Evolutionary conservation across 2,888 invertebrate genomes (phyloP), one percentile per base, ranked within the genome.

Genomic region (Pseudococcus viburni): DNA sequence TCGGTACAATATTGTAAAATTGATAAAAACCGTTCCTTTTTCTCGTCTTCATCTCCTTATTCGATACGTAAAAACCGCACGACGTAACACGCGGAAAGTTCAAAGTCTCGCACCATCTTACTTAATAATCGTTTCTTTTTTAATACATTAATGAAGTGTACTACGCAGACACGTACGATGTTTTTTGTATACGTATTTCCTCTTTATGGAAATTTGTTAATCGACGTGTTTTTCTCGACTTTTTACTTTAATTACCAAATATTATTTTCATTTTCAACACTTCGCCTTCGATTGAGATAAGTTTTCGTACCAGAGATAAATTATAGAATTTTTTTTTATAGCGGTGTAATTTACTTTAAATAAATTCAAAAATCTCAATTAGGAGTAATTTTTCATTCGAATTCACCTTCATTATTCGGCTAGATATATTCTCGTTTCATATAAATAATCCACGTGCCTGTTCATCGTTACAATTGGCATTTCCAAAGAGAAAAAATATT

Each of bases 71-170:
- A 64, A 19, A 64, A 64, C 19, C 64, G 8, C 22, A 12, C 64
- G 19, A 64, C 64, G 77, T 26, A 77, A 77, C 77, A 77, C 39
- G 77, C 77, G 77, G 77, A 11, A 77, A 77, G 77, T 77, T 77
- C 77, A 77, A 77, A 77, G 77, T 77, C 77, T 77, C 77, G 77
- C 33, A 77, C 77, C 77, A 77, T 17, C 51, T 39, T 77, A 22
- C 64, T 22, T 64, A 19, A 22, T 22, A 11, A 64, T 64, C 64
- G 5, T 17, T 17, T 51, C 51, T 51, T 12, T 46, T 46, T 51
- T 15, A 12, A 51, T 5, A 51, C 51, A 5, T 5, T 51, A 51
- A 51, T 51, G 15, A 51, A 51, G 15, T 51, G 11, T 5, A 17
- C 51, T 51, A 51, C 15, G 17, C 17, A 51, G 5, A 17, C 15